phyloP scores from a whole-genome alignment of 2,888 invertebrate genomes.

The Heliconius cydno region DNA sequence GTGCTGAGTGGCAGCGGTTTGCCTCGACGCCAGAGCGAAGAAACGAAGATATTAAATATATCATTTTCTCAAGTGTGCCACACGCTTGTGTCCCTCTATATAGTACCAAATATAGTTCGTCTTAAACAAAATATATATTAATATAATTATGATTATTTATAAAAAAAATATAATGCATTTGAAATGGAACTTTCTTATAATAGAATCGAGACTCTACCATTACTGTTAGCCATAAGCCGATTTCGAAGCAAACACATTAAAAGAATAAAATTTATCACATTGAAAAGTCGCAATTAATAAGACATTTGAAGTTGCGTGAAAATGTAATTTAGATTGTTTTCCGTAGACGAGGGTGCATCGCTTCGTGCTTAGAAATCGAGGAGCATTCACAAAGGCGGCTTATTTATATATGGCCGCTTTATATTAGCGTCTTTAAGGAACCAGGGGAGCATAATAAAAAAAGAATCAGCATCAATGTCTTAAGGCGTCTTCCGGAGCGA shows the following conservation, averaged over 20 bases:
- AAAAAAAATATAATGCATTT: not conserved
- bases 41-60: no score
- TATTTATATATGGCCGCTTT: conserved; percentile 83
- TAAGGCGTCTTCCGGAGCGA: conserved; percentile 79
- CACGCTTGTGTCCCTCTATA: no score
- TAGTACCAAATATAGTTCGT: no score
- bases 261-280: conserved; percentile 82
- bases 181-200: conserved; percentile 19
- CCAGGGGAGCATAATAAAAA: conserved; percentile 82
- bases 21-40: no score
- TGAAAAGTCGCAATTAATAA: conserved; percentile 84
- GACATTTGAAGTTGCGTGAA: conserved; percentile 84
- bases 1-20: no score
- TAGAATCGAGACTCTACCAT: conserved; percentile 71
- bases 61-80: no score
- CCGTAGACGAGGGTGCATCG: conserved; percentile 68
- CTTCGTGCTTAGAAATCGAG: conserved; percentile 71
- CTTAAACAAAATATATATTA: no score
- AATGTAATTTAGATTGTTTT: conserved; percentile 84
- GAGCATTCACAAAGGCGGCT: conserved; percentile 75
- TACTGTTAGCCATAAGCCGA: conserved; percentile 78
- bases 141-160: no score
- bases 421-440: conserved; percentile 82
- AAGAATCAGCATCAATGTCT: conserved; percentile 84
- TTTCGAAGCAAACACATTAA: conserved; percentile 74